Conservation (phyloP, 2,888 invertebrate species). For the Hypolimnas misippus region DNA sequence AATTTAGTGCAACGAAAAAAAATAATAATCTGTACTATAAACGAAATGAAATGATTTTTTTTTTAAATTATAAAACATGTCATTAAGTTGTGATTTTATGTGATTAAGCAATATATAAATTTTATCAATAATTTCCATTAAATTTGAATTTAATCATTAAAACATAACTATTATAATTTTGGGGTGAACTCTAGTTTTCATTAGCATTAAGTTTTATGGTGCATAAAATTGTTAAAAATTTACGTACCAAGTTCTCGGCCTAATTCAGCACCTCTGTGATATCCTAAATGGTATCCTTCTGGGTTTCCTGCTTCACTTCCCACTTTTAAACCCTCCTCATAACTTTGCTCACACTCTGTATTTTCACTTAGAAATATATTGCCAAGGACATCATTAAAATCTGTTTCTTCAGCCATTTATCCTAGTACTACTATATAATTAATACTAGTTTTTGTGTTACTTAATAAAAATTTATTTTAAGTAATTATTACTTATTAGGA, state of each 20-base stretch:
- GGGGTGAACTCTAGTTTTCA: too few species aligned
- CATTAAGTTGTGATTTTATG: neutral
- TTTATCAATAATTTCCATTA: too few species aligned
- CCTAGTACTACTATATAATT: neutral
- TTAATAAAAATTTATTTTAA: neutral
- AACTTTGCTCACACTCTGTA: slow-evolving; percentile 84
- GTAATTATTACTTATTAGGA: too few species aligned
- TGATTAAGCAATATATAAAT: too few species aligned
- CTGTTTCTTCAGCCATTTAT: slow-evolving; percentile 79
- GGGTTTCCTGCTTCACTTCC: slow-evolving; percentile 86
- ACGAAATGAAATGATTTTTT: neutral
- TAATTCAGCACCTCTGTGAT: slow-evolving; percentile 89
- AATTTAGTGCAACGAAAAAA: too few species aligned
- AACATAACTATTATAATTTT: too few species aligned
- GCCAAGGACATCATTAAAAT: slow-evolving; percentile 90
- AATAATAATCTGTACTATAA: neutral
- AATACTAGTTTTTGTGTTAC: neutral
- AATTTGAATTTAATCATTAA: too few species aligned
- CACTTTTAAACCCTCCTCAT: slow-evolving; percentile 86
- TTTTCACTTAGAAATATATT: slow-evolving; percentile 89
- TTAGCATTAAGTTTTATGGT: too few species aligned
- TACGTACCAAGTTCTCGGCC: slow-evolving; percentile 87
- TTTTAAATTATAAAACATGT: neutral
- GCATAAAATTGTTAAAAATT: too few species aligned
- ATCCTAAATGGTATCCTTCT: slow-evolving; percentile 90